Evolutionary conservation across 1,140 invertebrate genomes (phyloP).

Genomic region (Drosophila sp.): DNA sequence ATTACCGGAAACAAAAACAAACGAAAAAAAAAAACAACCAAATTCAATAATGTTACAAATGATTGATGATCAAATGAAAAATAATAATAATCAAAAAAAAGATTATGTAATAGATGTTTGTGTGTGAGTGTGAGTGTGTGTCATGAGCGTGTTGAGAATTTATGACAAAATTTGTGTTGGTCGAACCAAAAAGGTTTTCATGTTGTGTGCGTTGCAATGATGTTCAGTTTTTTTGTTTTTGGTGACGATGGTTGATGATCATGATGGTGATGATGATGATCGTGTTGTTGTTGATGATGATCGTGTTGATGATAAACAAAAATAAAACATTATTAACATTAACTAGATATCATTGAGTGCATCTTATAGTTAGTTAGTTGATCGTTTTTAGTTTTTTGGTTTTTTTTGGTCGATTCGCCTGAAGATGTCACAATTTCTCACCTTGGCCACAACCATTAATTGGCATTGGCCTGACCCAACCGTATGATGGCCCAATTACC

Average conservation of each 20-base stretch:
- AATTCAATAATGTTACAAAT: slow-evolving; percentile 53
- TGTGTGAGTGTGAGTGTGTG: slow-evolving; percentile 35
- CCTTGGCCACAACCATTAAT: slow-evolving; percentile 49
- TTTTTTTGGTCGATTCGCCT: slow-evolving; percentile 17
- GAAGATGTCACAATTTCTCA: slow-evolving; percentile 66
- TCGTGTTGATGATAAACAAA: slow-evolving; percentile 45
- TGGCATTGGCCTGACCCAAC: slow-evolving; percentile 60
- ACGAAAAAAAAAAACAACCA: slow-evolving; percentile 52
- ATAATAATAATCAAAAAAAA: slow-evolving; percentile 53
- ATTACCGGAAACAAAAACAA: slow-evolving; percentile 72
- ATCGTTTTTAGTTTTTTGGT: slow-evolving; percentile 21
- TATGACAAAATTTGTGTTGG: slow-evolving; percentile 35
- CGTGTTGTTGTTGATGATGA: slow-evolving; percentile 50
- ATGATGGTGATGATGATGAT: slow-evolving; percentile 28
- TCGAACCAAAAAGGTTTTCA: slow-evolving; percentile 25
- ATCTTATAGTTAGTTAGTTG: slow-evolving; percentile 31
- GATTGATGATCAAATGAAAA: slow-evolving; percentile 70
- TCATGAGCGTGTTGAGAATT: slow-evolving; percentile 67
- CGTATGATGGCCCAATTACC: slow-evolving; percentile 56
- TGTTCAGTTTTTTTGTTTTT: slow-evolving; percentile 25
- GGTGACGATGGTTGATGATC: neutral
- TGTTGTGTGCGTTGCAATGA: slow-evolving; percentile 56
- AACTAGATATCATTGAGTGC: slow-evolving; percentile 40
- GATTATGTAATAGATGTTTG: slow-evolving; percentile 68
- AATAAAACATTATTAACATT: slow-evolving; percentile 46